These are phyloP conservation scores for Koerneria pararmatus DNA, from an alignment of 2,888 invertebrate genomes.

Conservation along the genomic window DNA sequence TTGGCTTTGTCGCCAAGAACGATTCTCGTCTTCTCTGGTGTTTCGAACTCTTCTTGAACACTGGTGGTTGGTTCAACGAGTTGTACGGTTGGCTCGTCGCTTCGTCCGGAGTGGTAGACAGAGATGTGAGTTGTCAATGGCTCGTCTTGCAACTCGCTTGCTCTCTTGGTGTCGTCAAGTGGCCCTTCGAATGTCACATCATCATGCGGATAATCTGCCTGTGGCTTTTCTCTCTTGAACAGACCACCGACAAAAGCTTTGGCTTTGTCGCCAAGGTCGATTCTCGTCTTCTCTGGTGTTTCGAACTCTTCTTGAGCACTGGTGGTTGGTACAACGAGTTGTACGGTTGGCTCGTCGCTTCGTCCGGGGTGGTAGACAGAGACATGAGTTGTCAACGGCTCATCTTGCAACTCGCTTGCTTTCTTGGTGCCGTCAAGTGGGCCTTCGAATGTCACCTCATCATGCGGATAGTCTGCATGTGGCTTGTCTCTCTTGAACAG, in stretches of 20 bases:
- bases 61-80: not conserved
- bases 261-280: constrained; percentile 13
- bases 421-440: not conserved
- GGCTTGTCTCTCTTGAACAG: too few relatives aligned
- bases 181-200: constrained; percentile 7
- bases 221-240: constrained; percentile 5
- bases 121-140: not conserved
- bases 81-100: not conserved
- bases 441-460: constrained; percentile 8
- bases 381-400: constrained; percentile 3
- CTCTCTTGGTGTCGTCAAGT: not conserved
- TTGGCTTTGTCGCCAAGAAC: constrained; percentile 10
- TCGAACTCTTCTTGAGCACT: not conserved
- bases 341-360: not conserved
- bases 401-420: not conserved
- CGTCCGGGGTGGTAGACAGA: constrained; percentile 13
- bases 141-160: not conserved
- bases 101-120: constrained; percentile 6
- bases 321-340: too few relatives aligned
- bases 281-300: constrained; percentile 7
- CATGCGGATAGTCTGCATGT: constrained; percentile 1
- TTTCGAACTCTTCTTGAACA: not conserved
- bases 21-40: constrained; percentile 11
- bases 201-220: constrained; percentile 3
- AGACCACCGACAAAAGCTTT: constrained; percentile 12